Base-by-base conservation (phyloP, 2,888 invertebrate genomes). In the Amaurobius ferox region DNA sequence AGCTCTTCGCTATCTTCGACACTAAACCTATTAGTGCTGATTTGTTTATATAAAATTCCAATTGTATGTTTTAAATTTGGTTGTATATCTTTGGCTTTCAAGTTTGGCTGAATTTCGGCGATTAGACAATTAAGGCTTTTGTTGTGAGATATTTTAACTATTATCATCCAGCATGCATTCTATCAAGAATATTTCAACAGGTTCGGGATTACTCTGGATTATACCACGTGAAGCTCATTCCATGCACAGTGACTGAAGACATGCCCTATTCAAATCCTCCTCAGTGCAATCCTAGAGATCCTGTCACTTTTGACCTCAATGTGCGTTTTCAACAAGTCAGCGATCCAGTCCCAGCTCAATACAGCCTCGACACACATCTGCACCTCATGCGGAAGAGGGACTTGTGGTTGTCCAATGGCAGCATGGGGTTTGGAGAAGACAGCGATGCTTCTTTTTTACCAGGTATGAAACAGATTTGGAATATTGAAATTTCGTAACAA, bases 311-410 rank as follows among this genome's bases (percentile, higher is more conserved):
- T 89, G 90, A 90, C 79, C 90, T 91, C 39, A 90, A 90, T 67
- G 90, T 91, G 85, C 89, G 91, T 76, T 91, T 91, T 87, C 91
- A 91, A 88, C 91, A 91, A 88, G 90, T 91, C 77, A 91, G 90
- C 87, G 91, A 91, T 85, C 91, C 91, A 0, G 91, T 91, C 13
- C 90, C 91, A 1, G 89, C 90, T 3, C 88, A 90, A 87, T 91
- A 90, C 88, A 91, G 90, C 79, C 90, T 91, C 67, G 90, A 91
- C 83, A 91, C 91, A 0, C 89, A 90, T 35, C 90, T 91, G 76
- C 89, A 90, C 61, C 89, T 91, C 83, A 89, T 90, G 88, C 83
- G 90, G 64, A 90, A 90, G 77, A 88, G 90, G 79, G 90, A 90
- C 2, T 74, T 90, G 2, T 91, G 91, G 91, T 79, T 91, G 29